Base-by-base conservation (phyloP, 1,140 invertebrate genomes). In the Drosophila malerkotliana region DNA sequence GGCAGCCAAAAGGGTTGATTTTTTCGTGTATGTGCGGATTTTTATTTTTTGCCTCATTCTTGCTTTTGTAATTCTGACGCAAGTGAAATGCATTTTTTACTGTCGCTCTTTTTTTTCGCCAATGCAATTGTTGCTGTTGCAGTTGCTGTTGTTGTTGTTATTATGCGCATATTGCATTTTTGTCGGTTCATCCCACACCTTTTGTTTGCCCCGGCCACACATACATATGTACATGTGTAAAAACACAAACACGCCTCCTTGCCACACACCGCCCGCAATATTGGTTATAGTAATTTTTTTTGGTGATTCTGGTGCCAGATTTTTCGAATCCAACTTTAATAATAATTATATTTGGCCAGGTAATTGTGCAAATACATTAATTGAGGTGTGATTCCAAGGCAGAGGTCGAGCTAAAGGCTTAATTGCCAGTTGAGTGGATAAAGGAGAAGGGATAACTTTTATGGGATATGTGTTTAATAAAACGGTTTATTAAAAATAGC, bases 101-200 rank as follows among this genome's bases (percentile, higher is more conserved):
- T 47, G 44, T 47, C 44, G 44, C 44, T 21, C 44, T 54, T 75
- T 68, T 48, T 48, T 48, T 57, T 49, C 41, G 15, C 21, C 28
- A 44, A 12, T 24, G 34, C 34, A 26, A 47, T 21, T 57, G 47
- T 15, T 51, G 55, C 45, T 73, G 48, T 45, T 79, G 76, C 47
- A 79, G 67, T 48, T 82, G 41, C 37, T 80, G 76, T 49, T 85
- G 49, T 49, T 80, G 77, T 49, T 85, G 68, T 52, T 82, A 49
- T 76, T 81, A 77, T 87, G 82, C 62, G 74, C 74, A 85, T 85
- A 82, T 88, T 67, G 79, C 66, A 82, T 88, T 88, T 82, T 88
- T 83, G 82, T 82, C 66, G 75, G 83, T 87, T 79, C 67, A 83
- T 88, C 83, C 79, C 83, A 87, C 83, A 87, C 83, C 53, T 79